Conservation (phyloP, 2,888 invertebrate species). For the Megalurothrips usitatus region DNA sequence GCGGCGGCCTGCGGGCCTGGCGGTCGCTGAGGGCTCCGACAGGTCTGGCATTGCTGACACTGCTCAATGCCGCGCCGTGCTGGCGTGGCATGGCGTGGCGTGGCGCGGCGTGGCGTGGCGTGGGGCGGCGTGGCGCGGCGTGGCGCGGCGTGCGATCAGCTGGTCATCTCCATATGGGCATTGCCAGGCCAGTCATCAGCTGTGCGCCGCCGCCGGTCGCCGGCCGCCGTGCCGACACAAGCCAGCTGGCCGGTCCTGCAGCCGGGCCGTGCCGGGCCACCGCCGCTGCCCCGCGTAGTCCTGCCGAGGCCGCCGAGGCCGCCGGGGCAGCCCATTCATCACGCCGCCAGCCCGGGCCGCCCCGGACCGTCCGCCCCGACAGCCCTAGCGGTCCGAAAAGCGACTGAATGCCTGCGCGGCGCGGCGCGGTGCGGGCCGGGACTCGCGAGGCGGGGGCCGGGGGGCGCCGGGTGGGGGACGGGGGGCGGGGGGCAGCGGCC, state of each 20-base stretch:
- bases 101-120: not conserved
- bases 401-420: not conserved
- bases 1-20: not conserved
- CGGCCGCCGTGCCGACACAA: too few relatives aligned
- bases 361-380: not conserved
- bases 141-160: not conserved
- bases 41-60: not conserved
- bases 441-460: too few relatives aligned
- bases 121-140: not conserved
- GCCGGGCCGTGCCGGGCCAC: not conserved
- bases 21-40: not conserved
- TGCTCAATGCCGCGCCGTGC: not conserved
- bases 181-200: constrained; percentile 13
- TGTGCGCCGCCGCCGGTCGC: not conserved
- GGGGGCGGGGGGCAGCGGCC: too few relatives aligned
- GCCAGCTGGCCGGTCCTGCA: not conserved
- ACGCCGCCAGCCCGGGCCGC: not conserved
- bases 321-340: not conserved
- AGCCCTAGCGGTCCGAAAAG: not conserved
- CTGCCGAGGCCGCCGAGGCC: not conserved
- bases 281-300: too few relatives aligned
- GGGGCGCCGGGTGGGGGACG: not conserved
- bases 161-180: constrained; percentile 15
- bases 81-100: not conserved
- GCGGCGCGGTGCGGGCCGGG: too few relatives aligned